Base-by-base conservation (phyloP, 2,797 vertebrate species). In the Spinibarbus caldwelli region DNA sequence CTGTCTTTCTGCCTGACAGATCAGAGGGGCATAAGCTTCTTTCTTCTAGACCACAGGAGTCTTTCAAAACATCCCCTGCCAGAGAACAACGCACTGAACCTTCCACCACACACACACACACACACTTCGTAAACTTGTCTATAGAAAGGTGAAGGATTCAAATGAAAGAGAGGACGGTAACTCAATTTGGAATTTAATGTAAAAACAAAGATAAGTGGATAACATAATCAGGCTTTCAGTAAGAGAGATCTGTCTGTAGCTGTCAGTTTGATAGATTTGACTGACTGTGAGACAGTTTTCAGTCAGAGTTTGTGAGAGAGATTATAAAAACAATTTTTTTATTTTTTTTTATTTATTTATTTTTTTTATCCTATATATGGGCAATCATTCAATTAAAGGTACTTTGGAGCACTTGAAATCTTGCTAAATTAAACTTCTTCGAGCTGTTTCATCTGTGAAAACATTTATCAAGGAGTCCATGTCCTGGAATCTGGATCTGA, bases 1-100 rank as follows among this genome's bases (percentile, higher is more conserved):
- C 90, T 83, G 85, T 83, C 88, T 86, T 89, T 89, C 86, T 86
- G 88, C 87, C 80, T 90, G 88, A 89, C 86, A 90, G 88, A 89
- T 88, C 84, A 89, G 85, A 89, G 87, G 82, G 52, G 52, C 86
- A 86, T 89, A 90, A 83, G 89, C 87, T 86, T 85, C 87, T 88
- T 89, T 87, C 84, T 90, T 86, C 67, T 80, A 87, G 86, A 87
- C 86, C 84, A 36, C 84, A 85, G 85, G 87, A 87, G 85, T 87
- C 82, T 67, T 87, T 15, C 19, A 88, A 90, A 90, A 85, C 85
- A 85, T 86, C 71, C 83, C 85, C 78, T 89, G 89, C 80, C 83
- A 77, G 86, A 87, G 83, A 87, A 86, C 85, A 89, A 84, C 73
- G 76, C 84, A 68, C 70, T 47, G 52, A 89, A 85, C 76, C 86